Evolutionary conservation across 2,888 invertebrate species (phyloP).

Genomic region (Cephus spinipes): DNA sequence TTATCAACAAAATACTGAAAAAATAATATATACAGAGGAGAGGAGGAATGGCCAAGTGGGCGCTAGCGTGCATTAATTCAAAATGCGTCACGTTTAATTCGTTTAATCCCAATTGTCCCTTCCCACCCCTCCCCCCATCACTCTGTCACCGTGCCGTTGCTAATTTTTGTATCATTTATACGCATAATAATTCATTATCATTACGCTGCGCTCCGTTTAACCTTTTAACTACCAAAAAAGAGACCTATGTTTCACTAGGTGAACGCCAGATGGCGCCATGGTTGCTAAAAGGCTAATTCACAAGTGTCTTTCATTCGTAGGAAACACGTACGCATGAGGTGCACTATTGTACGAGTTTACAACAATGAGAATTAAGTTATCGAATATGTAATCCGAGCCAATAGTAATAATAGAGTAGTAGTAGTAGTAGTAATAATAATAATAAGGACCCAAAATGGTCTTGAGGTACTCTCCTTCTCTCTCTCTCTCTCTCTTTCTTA

Average conservation of each 20-base stretch:
- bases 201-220: neutral
- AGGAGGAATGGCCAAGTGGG: constrained; percentile 7
- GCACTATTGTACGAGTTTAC: neutral
- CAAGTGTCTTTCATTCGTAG: neutral
- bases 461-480: too few species aligned
- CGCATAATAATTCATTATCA: neutral
- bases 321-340: neutral
- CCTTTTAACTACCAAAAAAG: neutral
- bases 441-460: too few species aligned
- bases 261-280: too few species aligned
- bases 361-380: neutral
- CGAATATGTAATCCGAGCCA: neutral
- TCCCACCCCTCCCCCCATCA: neutral
- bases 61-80: neutral
- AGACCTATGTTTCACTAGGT: too few species aligned
- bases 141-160: neutral
- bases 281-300: neutral
- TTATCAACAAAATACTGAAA: constrained; percentile 47
- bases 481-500: too few species aligned
- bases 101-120: neutral
- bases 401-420: too few species aligned
- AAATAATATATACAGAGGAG: constrained; percentile 41
- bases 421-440: too few species aligned
- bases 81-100: neutral
- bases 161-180: neutral